phyloP scores from a whole-genome alignment of 2,888 invertebrate genomes.

The Tortricodes alternella region DNA sequence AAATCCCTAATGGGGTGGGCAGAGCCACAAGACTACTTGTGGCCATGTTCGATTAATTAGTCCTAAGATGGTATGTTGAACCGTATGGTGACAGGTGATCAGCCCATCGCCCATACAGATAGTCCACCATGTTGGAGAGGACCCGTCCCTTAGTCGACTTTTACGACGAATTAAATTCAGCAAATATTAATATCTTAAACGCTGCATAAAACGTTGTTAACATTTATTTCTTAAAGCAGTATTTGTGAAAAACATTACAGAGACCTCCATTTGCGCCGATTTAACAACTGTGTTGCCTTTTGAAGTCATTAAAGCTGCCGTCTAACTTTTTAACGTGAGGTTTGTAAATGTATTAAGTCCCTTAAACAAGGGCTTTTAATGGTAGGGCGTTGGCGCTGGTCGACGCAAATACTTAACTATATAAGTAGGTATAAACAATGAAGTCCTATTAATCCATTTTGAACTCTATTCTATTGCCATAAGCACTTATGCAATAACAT shows the following conservation, averaged over 20 bases:
- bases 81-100: too few species aligned
- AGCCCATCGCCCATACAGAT: too few species aligned
- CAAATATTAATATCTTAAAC: background rate
- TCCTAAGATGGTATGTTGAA: too few species aligned
- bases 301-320: conserved; percentile 21
- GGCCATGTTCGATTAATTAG: too few species aligned
- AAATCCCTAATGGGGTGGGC: too few species aligned
- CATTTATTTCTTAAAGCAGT: background rate
- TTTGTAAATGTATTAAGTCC: conserved; percentile 26
- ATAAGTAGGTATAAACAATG: background rate
- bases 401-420: background rate
- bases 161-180: too few species aligned
- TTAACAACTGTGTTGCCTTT: conserved; percentile 25
- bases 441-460: background rate
- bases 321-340: conserved; percentile 21
- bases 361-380: conserved; percentile 25
- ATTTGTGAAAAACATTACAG: conserved; percentile 3
- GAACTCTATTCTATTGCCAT: background rate
- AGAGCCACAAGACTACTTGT: too few species aligned
- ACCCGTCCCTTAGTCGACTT: too few species aligned
- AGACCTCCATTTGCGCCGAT: conserved; percentile 9
- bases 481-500: background rate
- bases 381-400: conserved; percentile 5
- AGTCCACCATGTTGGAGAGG: too few species aligned
- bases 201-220: background rate